Evolutionary conservation across 2,888 invertebrate species (phyloP), one percentile per base, ranked within the genome.

Genomic region (Orgyia antiqua): DNA sequence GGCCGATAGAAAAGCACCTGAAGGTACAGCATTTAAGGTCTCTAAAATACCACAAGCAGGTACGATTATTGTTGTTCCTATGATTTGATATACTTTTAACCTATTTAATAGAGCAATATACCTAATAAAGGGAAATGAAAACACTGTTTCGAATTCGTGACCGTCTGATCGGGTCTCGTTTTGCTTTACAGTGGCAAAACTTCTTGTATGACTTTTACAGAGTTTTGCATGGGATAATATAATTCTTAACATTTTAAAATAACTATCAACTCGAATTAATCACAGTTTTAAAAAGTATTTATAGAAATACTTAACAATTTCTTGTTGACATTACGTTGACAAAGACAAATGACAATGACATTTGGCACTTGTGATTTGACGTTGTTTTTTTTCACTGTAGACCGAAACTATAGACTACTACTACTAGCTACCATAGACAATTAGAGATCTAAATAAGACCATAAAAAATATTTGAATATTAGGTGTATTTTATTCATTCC

Each of bases 41-140:
- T 86, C 82, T 47, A 88, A 51, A 29, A 78, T 31, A 23, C 72
- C 72, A 37, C 74, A 63, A 25, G 59, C 45, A 10, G 89, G 88
- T 36, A 88, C 33, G 13, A 68, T 62, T 35, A 80, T 27, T 17
- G 68, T 58, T 3, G 87, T 74, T 24, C 75, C 69, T 18, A 66
- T 34, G 10, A 86, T 52, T 37, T 89, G 88, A 59, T 88, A 89
- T 2, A 83, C 58, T 71, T 89, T 89, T 10, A 88, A 64, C 49
- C 87, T 80, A 59, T 88, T 88, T 19, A 89, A 47, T 29, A 84
- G 8, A 13, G 87, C 68, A 43, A 88, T 63, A 39, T 76, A 71
- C 52, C 70, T 77, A 29, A 89, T 77, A 27, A 68, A 56, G 17
- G 82, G 80, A 42, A 86, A 73, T 3, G 66, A 46, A 58, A 71